Conservation (phyloP, 2,113 vertebrate genomes). For the Sorex araneus region DNA sequence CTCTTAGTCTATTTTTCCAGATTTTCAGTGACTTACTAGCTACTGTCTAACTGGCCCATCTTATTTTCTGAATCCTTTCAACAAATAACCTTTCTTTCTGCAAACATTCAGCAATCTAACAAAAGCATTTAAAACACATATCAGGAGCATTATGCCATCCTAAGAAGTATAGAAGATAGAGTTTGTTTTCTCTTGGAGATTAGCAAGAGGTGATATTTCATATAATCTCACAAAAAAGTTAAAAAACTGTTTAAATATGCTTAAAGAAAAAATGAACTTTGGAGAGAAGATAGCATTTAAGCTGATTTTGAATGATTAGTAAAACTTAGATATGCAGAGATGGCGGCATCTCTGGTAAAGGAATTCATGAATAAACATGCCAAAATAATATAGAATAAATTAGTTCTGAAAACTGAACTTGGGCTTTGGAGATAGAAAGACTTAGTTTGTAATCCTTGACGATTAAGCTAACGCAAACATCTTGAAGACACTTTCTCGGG, state of each 20-base stretch:
- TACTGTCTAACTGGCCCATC: neutral
- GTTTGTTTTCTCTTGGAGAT: neutral
- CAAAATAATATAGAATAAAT: neutral
- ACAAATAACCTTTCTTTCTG: conserved; percentile 34
- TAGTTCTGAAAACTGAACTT: conserved; percentile 28
- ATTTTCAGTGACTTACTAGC: neutral
- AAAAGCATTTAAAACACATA: neutral
- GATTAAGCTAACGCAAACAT: neutral
- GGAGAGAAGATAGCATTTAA: neutral
- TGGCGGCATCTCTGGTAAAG: neutral
- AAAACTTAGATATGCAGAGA: neutral
- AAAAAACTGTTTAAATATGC: neutral
- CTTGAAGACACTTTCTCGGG: neutral
- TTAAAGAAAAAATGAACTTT: neutral
- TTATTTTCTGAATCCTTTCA: conserved; percentile 9
- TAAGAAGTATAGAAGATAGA: neutral
- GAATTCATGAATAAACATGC: conserved; percentile 10
- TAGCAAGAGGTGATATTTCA: neutral
- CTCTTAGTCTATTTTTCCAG: neutral
- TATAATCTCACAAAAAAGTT: conserved; percentile 4
- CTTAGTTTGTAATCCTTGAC: neutral
- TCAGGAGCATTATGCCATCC: neutral
- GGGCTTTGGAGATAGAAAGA: neutral
- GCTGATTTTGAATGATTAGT: conserved; percentile 1
- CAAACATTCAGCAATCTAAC: conserved; percentile 15